Percentiles rank a stretch among this genome's conserved stretches.
These are phyloP conservation scores for Seriola aureovittata DNA, from an alignment of 2,113 vertebrate genomes.

Conservation along the genomic window DNA sequence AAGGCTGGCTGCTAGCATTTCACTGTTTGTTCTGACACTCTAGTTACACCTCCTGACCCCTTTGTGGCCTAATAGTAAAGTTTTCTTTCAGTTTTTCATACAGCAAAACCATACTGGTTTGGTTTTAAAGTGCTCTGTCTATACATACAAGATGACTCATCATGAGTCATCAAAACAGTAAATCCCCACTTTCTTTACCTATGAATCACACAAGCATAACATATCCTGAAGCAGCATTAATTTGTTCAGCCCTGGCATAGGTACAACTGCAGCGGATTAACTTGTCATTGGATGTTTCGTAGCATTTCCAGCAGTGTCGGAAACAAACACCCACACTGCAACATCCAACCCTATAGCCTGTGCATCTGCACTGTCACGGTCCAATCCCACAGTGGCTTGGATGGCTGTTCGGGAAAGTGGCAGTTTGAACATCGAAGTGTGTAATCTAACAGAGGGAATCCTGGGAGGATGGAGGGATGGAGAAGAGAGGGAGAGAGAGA, in stretches of 20 bases:
- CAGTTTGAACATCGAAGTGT: constrained; percentile 66
- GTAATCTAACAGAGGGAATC: constrained; percentile 77
- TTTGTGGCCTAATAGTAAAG: background rate
- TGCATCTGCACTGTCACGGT: constrained; percentile 19
- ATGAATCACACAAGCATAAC: constrained; percentile 70
- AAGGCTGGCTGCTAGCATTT: constrained; percentile 3
- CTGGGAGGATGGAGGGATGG: constrained; percentile 69
- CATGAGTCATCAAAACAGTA: constrained; percentile 74
- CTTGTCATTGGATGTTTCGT: constrained; percentile 68
- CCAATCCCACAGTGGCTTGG: constrained; percentile 40
- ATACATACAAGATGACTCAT: constrained; percentile 68
- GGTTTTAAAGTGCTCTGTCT: constrained; percentile 32
- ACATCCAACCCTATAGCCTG: constrained; percentile 40
- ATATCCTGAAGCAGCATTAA: constrained; percentile 60
- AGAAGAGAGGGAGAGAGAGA: constrained; percentile 53
- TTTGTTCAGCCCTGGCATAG: constrained; percentile 60
- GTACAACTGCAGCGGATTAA: constrained; percentile 70
- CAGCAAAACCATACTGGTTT: constrained; percentile 13
- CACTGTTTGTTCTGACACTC: constrained; percentile 11
- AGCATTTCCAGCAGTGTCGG: constrained; percentile 60
- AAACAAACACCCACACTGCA: constrained; percentile 63
- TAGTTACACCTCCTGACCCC: constrained; percentile 1
- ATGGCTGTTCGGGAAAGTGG: constrained; percentile 56
- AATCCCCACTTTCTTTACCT: constrained; percentile 71
- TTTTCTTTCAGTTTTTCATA: constrained; percentile 20